phyloP scores from a whole-genome alignment of 2,113 vertebrate species.

The Odontesthes bonariensis region DNA sequence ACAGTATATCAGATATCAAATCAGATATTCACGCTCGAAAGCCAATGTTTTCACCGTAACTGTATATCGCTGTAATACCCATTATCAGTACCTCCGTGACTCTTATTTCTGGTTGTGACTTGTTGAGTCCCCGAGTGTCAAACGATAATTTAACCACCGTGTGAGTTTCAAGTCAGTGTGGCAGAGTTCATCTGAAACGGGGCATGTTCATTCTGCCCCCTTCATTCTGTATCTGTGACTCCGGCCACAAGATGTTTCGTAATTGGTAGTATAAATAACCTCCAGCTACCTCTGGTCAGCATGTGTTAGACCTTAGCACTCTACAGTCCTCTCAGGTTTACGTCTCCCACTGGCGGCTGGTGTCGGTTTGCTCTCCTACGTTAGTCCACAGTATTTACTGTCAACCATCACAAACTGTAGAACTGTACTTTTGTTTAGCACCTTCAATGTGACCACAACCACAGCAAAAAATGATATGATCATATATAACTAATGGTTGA shows the following conservation, averaged over 20 bases:
- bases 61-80: too few relatives aligned
- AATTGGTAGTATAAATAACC: conserved; percentile 77
- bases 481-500: too few relatives aligned
- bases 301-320: conserved; percentile 46
- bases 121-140: neutral
- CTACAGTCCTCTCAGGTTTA: conserved; percentile 45
- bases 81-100: neutral
- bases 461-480: neutral
- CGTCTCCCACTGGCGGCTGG: conserved; percentile 4
- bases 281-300: conserved; percentile 69
- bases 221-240: conserved; percentile 38
- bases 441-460: neutral
- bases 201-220: conserved; percentile 25
- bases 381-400: neutral
- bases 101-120: neutral
- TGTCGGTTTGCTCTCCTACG: neutral
- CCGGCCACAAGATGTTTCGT: conserved; percentile 22
- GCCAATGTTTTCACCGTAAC: too few relatives aligned
- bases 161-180: neutral
- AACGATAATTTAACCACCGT: conserved; percentile 1
- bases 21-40: neutral
- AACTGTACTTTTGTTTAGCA: neutral
- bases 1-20: neutral
- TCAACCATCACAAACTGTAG: neutral
- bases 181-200: conserved; percentile 5